Conservation (phyloP, 2,113 vertebrate species). For the Chaetura pelagica region DNA sequence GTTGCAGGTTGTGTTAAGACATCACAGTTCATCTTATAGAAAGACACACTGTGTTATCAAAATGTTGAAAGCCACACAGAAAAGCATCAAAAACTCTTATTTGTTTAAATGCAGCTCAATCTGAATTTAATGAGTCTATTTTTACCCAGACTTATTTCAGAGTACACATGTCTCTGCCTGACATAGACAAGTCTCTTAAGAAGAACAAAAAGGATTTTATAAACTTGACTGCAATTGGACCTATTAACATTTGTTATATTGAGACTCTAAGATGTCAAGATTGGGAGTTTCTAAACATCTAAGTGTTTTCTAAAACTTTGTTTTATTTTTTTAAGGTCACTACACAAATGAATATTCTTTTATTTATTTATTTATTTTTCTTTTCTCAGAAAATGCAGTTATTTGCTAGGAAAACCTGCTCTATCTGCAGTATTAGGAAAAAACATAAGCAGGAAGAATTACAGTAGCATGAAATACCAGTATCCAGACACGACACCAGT, state of each 20-base stretch:
- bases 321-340: background rate
- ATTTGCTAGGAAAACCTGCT: background rate
- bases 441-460: background rate
- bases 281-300: background rate
- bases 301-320: background rate
- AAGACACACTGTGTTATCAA: background rate
- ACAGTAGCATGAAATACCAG: background rate
- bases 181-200: background rate
- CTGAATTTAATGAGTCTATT: background rate
- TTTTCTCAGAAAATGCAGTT: background rate
- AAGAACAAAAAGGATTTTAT: background rate
- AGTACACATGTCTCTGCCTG: background rate
- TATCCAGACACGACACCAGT: background rate
- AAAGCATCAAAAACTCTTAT: accelerated
- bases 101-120: background rate
- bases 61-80: background rate
- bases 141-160: background rate
- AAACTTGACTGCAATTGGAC: background rate
- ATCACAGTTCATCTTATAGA: background rate
- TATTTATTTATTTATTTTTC: too few species aligned
- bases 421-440: background rate
- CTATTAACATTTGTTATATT: background rate
- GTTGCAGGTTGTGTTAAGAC: background rate
- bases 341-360: background rate
- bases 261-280: background rate